A percentile compares a stretch with the other conserved stretches of the same genome.
Conservation (phyloP, 2,888 invertebrate genomes). For the Anarsia innoxiella region DNA sequence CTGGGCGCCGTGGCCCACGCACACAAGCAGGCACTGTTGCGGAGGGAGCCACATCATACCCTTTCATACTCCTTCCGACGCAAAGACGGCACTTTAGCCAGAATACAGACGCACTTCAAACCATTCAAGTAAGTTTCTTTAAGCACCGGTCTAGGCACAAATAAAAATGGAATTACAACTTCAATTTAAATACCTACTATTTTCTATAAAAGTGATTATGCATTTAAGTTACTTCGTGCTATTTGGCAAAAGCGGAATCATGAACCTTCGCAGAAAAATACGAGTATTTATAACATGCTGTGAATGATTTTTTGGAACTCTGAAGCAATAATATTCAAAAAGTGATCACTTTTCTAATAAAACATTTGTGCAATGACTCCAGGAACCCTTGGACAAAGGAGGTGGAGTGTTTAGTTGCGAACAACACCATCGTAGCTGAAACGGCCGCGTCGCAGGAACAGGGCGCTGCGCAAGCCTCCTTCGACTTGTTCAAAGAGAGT, state of each 20-base stretch:
- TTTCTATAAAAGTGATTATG: too few species aligned
- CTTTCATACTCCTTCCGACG: conserved; percentile 86
- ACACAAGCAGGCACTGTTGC: conserved; percentile 86
- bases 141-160: too few species aligned
- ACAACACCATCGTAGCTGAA: conserved; percentile 81
- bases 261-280: too few species aligned
- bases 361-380: too few species aligned
- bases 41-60: conserved; percentile 77
- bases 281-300: too few species aligned
- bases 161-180: too few species aligned
- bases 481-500: conserved; percentile 43
- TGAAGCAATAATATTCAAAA: too few species aligned
- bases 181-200: too few species aligned
- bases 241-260: too few species aligned
- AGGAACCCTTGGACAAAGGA: conserved; percentile 97
- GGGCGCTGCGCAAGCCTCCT: conserved; percentile 22
- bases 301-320: too few species aligned
- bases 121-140: conserved; percentile 81
- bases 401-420: conserved; percentile 91
- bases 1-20: conserved; percentile 85
- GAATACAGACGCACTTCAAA: conserved; percentile 89
- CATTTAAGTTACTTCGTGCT: too few species aligned
- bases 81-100: conserved; percentile 83
- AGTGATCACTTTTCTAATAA: too few species aligned
- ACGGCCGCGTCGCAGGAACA: conserved; percentile 14